These are phyloP conservation scores for Columba livia DNA, from an alignment of 2,113 vertebrate genomes.

Conservation along the genomic window DNA sequence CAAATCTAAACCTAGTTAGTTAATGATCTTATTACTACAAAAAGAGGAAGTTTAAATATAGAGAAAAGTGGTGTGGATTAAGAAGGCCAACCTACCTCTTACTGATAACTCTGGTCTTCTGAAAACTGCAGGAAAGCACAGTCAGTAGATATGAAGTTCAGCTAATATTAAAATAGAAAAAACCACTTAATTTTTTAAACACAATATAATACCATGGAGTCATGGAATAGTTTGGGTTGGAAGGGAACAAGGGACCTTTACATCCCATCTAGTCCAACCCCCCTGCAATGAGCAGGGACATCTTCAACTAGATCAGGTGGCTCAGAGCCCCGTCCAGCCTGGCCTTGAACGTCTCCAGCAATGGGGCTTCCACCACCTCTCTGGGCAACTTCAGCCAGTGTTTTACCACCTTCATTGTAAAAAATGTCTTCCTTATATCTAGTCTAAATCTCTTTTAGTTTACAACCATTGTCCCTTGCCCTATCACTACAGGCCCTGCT, in stretches of 20 bases:
- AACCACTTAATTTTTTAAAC: not conserved
- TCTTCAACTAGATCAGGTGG: not conserved
- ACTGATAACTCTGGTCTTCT: not conserved
- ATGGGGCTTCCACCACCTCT: not conserved
- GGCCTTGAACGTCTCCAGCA: not conserved
- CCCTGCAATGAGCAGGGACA: not conserved
- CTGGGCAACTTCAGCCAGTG: not conserved
- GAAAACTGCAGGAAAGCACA: not conserved
- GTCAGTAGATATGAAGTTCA: not conserved
- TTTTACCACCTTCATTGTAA: fast-evolving
- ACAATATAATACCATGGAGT: not conserved
- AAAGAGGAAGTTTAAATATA: not conserved
- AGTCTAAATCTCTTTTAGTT: not conserved
- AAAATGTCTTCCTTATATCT: not conserved
- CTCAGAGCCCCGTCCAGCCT: not conserved
- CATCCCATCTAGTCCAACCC: not conserved
- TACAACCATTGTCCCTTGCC: not conserved
- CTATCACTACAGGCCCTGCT: not conserved
- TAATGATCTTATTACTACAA: not conserved
- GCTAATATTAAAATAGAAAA: not conserved
- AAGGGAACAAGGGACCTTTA: not conserved
- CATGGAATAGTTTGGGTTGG: not conserved
- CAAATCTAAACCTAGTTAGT: not conserved
- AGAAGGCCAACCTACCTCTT: not conserved
- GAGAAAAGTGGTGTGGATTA: not conserved